Evolutionary conservation across 2,113 vertebrate genomes (phyloP), one percentile per base, ranked within the genome.

Genomic region (Leiothrix lutea): DNA sequence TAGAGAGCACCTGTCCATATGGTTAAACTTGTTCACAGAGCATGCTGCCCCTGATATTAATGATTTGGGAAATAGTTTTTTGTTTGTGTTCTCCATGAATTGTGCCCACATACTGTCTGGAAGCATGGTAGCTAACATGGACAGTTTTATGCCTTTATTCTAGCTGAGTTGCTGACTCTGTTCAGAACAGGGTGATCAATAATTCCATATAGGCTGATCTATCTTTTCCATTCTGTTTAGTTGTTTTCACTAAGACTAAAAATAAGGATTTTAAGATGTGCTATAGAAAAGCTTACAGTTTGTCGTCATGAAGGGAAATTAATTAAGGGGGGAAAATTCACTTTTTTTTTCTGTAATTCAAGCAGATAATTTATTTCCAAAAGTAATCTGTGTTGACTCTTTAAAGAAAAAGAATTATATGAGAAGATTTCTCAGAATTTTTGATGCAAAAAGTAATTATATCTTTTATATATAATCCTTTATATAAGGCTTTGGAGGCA

Each of bases 401-500:
- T 47, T 22, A 80, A 80, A 69, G 9, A 67, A 72, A 69, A 70
- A 64, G 22, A 64, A 50, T 1, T 12, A 5, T 50, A 21, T 5
- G 0, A 35, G 20, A 86, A 42, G 1, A 16, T 81, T 81, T 70
- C 44, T 67, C 15, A 79, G 53, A 51, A 60, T 26, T 88, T 92
- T 61, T 64, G 14, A 24, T 72, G 28, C 23, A 44, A 24, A 2
- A 2, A 22, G 4, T 31, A 36, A 45, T 62, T 22, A 38, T 45
- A 45, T 45, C 20, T 20, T 45, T 21, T 45, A 45, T 45, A 45
- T 21, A 21, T 45, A 45, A 45, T 45, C 7, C 8, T 24, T 8
- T 48, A 26, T 9, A 3, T 28, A 73, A 60, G 8, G 35, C 3
- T 60, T 66, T 13, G 45, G 23, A 69, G 7, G 12, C 0, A 0